Base-by-base conservation (phyloP, 2,888 invertebrate species). In the Drosophila quinaria region DNA sequence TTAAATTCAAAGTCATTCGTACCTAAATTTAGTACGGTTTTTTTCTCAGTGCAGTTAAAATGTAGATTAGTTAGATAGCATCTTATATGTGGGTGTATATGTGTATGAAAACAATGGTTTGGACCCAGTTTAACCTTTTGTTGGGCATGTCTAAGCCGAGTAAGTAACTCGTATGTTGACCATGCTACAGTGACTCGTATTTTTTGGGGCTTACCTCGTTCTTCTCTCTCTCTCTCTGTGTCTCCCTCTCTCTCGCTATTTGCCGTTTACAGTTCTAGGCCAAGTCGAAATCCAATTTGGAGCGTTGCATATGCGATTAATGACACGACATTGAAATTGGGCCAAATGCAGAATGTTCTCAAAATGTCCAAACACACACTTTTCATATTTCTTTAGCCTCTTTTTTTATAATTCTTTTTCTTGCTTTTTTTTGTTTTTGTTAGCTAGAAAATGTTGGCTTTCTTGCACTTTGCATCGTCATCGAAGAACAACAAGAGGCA, bases 241-340 rank as follows among this genome's bases (percentile, higher is more conserved):
- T 29, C 64, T 44, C 25, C 37, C 22, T 49, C 3, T 6, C 11
- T 11, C 11, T 17, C 5, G 19, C 9, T 31, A 41, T 46, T 42
- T 41, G 39, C n/a, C 35, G 51, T 67, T 52, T 33, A 52, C 35
- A 51, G 46, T 78, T 78, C 60, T 77, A 80, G 77, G 77, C 76
- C 78, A 78, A 73, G 63, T 62, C 78, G 70, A 87, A 87, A 78
- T 87, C 73, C 84, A 83, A 78, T 81, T 81, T 64, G 68, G 67
- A 73, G 67, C 77, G 80, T 60, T 78, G 64, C 65, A 72, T 64
- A 73, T 67, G 58, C 67, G 79, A 70, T 65, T 70, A 87, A 81
- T 88, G 91, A 83, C 91, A 90, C 90, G 78, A 77, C 90, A 87
- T 91, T 78, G 51, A 67, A 90, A 91, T 84, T 91, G 90, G 90